These are phyloP conservation scores for Hirtodrosophila confusa DNA, from an alignment of 2,888 invertebrate genomes.

Conservation along the genomic window DNA sequence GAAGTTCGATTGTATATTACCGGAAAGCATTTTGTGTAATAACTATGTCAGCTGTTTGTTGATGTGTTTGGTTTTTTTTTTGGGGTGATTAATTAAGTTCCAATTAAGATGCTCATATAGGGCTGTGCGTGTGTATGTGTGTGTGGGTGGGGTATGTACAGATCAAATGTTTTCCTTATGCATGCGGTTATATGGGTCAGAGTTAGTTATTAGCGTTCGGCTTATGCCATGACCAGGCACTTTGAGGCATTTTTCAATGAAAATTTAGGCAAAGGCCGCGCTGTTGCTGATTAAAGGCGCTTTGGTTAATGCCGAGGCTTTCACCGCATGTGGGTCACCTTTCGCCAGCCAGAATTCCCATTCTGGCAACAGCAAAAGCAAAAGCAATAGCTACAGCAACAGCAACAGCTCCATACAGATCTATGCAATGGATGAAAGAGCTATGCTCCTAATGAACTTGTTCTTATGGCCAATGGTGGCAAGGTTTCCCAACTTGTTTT, in stretches of 20 bases:
- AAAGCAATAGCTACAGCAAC: constrained; percentile 1
- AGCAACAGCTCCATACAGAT: background rate
- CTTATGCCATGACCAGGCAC: constrained; percentile 66
- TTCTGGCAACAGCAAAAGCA: constrained; percentile 20
- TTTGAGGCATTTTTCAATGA: constrained; percentile 65
- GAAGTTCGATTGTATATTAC: too few relatives aligned
- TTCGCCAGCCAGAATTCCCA: constrained; percentile 59
- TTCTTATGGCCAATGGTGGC: constrained; percentile 43
- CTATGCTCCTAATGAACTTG: constrained; percentile 69
- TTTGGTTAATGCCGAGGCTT: constrained; percentile 60
- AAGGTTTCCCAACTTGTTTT: constrained; percentile 35
- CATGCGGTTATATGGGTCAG: constrained; percentile 57
- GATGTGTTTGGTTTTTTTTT: constrained; percentile 1
- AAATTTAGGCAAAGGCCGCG: constrained; percentile 70
- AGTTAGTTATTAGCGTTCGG: constrained; percentile 67
- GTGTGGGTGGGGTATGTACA: constrained; percentile 29
- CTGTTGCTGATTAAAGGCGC: constrained; percentile 67
- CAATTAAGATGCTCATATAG: constrained; percentile 56
- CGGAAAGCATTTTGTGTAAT: constrained; percentile 2
- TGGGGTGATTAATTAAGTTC: constrained; percentile 48
- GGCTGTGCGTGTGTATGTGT: background rate
- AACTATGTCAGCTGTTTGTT: constrained; percentile 19
- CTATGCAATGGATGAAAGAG: constrained; percentile 22
- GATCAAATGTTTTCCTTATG: background rate
- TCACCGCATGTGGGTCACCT: constrained; percentile 77